Percentiles rank a stretch among this genome's conserved stretches.
Evolutionary conservation across 2,797 vertebrate species (phyloP).

Genomic region (Streptopelia turtur): DNA sequence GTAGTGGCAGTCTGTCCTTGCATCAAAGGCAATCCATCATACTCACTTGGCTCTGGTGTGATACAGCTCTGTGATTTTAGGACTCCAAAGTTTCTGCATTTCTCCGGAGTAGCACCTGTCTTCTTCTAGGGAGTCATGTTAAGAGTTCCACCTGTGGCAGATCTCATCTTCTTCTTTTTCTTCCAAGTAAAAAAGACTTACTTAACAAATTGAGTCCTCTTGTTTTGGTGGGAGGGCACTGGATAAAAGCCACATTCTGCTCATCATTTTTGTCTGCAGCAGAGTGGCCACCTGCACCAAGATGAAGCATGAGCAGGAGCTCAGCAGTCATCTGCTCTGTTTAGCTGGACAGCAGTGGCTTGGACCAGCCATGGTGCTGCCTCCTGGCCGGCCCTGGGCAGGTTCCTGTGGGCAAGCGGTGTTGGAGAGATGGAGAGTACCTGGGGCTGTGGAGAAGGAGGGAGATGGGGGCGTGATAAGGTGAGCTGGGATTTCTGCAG

Average conservation of each 20-base stretch:
- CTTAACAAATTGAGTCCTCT: not conserved
- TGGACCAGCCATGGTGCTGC: not conserved
- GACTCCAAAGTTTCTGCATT: not conserved
- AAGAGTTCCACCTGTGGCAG: not conserved
- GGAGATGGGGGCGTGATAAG: not conserved
- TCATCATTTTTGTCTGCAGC: not conserved
- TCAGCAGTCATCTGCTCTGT: not conserved
- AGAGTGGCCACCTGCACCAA: not conserved
- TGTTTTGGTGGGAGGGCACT: not conserved
- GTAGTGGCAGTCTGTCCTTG: not conserved
- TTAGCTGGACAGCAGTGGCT: not conserved
- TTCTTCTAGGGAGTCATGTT: not conserved
- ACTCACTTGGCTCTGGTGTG: rapidly evolving
- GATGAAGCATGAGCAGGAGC: not conserved
- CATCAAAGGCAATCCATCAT: not conserved
- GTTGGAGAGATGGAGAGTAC: not conserved
- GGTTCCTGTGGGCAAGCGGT: not conserved
- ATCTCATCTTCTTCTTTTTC: not conserved
- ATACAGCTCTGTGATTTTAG: not conserved
- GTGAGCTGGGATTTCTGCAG: not conserved
- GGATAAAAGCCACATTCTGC: not conserved
- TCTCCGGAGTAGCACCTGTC: not conserved
- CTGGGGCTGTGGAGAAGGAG: not conserved
- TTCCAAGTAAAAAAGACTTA: not conserved
- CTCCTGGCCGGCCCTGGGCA: not conserved